Evolutionary conservation across 2,113 vertebrate genomes (phyloP), one percentile per base, ranked within the genome.

Genomic region (Cacatua alba): DNA sequence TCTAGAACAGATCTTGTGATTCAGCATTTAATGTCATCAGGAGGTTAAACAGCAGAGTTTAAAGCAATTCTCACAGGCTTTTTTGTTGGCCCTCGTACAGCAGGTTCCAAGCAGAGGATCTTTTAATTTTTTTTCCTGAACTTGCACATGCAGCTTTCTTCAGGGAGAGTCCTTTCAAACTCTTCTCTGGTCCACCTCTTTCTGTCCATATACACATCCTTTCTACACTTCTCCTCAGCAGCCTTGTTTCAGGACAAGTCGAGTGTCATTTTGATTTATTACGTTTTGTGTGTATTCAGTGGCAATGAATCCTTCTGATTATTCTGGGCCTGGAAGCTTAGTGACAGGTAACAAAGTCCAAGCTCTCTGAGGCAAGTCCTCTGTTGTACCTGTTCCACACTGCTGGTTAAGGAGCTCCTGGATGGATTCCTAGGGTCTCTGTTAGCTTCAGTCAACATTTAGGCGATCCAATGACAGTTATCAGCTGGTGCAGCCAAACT

Each of bases 21-120:
- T 87, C 81, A 94, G 70, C 71, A 62, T 95, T 93, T 80, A 78
- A 53, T 79, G 68, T 82, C 79, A 93, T 81, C 62, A 91, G 43
- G 60, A 96, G 88, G 79, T 85, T 88, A 57, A 62, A 51, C 37
- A 83, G 92, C 74, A 81, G 69, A 89, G 68, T 88, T 92, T 65
- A 76, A 95, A 51, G 26, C 77, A 84, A 37, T 52, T 79, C 60
- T 93, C 63, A 43, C 11, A 68, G 46, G 41, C 11, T 82, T 93
- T 93, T 95, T 48, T 26, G 28, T 67, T 89, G 65, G 35, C 81
- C 63, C 24, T 95, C 78, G 16, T 71, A 82, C 21, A 90, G 48
- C 53, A 88, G 59, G 81, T 84, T 92, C 83, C 60, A 96, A 95
- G 74, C 62, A 88, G 43, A 86, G 78, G 37, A 20, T 81, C 29